phyloP scores from a whole-genome alignment of 1,140 invertebrate species.

The Vanessa atalanta region DNA sequence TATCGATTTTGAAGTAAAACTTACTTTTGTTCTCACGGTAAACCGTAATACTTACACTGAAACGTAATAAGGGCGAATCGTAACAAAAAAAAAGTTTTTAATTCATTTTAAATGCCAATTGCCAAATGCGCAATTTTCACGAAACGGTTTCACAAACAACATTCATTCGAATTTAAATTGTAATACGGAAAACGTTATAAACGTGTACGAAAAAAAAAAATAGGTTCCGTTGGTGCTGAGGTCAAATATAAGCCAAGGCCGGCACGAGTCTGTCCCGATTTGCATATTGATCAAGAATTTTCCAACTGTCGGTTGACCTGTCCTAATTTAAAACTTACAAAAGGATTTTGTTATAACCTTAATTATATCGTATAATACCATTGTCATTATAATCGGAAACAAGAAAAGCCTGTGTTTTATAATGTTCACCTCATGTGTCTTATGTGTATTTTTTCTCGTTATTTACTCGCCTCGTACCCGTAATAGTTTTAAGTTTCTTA shows the following conservation, averaged over 20 bases:
- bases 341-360: no score
- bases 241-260: constrained; percentile 35
- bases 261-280: constrained; percentile 36
- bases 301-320: constrained; percentile 13
- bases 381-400: no score
- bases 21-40: no score
- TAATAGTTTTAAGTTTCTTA: no score
- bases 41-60: no score
- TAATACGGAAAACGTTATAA: constrained; percentile 13
- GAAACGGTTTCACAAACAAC: not conserved
- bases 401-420: no score
- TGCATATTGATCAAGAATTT: constrained; percentile 46
- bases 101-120: not conserved
- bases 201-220: not conserved
- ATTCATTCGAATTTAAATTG: not conserved
- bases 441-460: no score
- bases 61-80: not conserved
- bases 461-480: no score
- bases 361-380: no score
- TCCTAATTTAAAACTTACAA: not conserved
- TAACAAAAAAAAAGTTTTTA: not conserved
- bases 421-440: no score
- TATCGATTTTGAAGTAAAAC: no score
- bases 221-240: not conserved
- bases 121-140: not conserved